Evolutionary conservation across 30 jellyfish, hydroid and myxozoan species (phyloP).

Genomic region (Pseudorhiza aurosa): DNA sequence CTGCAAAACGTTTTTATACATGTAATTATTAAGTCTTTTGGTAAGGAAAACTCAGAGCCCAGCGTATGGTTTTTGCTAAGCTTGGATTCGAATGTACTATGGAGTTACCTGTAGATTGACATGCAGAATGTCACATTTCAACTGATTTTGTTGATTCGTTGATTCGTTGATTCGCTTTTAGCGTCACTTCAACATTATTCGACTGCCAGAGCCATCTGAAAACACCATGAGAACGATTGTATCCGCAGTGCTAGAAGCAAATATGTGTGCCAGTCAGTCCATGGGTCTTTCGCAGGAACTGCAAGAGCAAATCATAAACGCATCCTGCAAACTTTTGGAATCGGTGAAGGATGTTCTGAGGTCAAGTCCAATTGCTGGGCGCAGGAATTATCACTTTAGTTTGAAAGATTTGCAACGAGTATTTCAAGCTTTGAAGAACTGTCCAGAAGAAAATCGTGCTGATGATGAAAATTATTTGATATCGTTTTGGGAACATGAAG

Average conservation of each 20-base stretch:
- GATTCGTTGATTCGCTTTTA: neutral
- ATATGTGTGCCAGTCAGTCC: constrained; percentile 69
- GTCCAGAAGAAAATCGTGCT: constrained; percentile 86
- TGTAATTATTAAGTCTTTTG: too few species aligned
- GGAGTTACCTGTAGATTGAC: too few species aligned
- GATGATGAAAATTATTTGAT: constrained; percentile 77
- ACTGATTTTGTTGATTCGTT: too few species aligned
- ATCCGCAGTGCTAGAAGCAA: constrained; percentile 84
- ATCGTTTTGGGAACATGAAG: constrained; percentile 79
- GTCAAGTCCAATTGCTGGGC: constrained; percentile 48
- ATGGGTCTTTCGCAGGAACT: constrained; percentile 67
- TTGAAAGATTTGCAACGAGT: constrained; percentile 71
- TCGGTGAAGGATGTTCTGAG: constrained; percentile 47
- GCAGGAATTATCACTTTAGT: constrained; percentile 61
- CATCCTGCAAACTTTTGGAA: constrained; percentile 52
- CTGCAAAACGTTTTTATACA: too few species aligned
- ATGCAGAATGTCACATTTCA: too few species aligned
- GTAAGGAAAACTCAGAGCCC: too few species aligned
- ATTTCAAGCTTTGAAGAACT: constrained; percentile 67
- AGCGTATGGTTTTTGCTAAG: too few species aligned
- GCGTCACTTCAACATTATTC: constrained; percentile 79
- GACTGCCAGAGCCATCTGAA: constrained; percentile 58
- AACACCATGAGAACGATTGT: constrained; percentile 45
- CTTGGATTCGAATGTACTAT: too few species aligned
- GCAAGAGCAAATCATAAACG: constrained; percentile 66